phyloP scores from a whole-genome alignment of 2,797 vertebrate species.

The Cheirogaleus major region DNA sequence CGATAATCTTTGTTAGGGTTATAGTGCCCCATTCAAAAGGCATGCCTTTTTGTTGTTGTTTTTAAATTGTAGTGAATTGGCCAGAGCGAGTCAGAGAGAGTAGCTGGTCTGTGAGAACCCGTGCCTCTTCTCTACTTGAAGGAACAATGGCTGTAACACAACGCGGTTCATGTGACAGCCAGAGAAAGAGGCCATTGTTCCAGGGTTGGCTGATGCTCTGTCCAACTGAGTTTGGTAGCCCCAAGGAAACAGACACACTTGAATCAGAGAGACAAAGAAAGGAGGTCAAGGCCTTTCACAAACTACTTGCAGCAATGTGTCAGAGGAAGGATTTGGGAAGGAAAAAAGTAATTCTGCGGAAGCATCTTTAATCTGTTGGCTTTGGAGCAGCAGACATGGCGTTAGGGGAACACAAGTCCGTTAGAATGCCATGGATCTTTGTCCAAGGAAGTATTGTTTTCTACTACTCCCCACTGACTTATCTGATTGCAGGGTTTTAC shows the following conservation, averaged over 20 bases:
- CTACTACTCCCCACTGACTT: background rate
- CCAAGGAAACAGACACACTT: constrained; percentile 76
- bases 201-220: constrained; percentile 81
- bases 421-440: constrained; percentile 34
- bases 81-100: constrained; percentile 75
- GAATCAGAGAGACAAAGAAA: constrained; percentile 69
- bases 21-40: constrained; percentile 35
- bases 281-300: constrained; percentile 61
- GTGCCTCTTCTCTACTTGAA: constrained; percentile 81
- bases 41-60: constrained; percentile 65
- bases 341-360: constrained; percentile 16
- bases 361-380: constrained; percentile 31
- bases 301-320: constrained; percentile 67
- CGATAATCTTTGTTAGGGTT: constrained; percentile 36
- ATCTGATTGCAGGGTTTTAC: background rate
- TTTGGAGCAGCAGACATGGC: background rate
- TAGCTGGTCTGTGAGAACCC: constrained; percentile 83
- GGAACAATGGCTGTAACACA: constrained; percentile 86
- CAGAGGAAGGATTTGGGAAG: constrained; percentile 46
- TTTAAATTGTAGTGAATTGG: constrained; percentile 69
- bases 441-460: background rate
- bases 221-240: constrained; percentile 76
- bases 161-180: constrained; percentile 87
- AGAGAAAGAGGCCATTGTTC: constrained; percentile 87
- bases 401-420: background rate